These are phyloP conservation scores for Diorhabda sublineata DNA, from an alignment of 1,140 invertebrate species.

Conservation along the genomic window DNA sequence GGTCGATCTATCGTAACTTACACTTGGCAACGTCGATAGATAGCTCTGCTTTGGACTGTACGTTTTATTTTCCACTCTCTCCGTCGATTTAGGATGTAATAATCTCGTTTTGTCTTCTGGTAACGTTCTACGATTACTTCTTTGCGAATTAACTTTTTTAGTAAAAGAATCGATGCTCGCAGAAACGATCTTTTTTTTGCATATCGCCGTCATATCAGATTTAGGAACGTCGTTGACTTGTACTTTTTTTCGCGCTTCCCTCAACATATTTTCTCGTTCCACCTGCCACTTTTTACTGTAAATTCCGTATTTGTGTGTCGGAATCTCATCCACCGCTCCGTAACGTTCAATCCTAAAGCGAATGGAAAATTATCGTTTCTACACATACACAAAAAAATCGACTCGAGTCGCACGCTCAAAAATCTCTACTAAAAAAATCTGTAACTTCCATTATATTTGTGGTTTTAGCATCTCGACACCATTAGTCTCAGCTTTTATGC, in stretches of 20 bases:
- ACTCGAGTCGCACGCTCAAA: too few relatives aligned
- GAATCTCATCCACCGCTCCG: constrained; percentile 44
- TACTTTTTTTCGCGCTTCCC: constrained; percentile 28
- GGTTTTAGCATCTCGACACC: too few relatives aligned
- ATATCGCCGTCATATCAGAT: constrained; percentile 15
- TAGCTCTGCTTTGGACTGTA: too few relatives aligned
- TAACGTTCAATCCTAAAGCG: constrained; percentile 34
- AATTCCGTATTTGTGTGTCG: constrained; percentile 48
- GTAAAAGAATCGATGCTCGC: constrained; percentile 3
- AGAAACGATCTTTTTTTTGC: constrained; percentile 12
- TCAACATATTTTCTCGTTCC: constrained; percentile 34
- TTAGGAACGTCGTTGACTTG: constrained; percentile 16
- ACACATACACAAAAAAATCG: too few relatives aligned
- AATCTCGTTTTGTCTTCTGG: not conserved
- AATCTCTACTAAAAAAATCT: too few relatives aligned
- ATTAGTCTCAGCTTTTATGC: too few relatives aligned
- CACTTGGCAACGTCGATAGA: too few relatives aligned
- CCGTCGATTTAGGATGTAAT: too few relatives aligned
- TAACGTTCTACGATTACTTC: not conserved
- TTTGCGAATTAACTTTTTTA: not conserved
- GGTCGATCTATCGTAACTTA: too few relatives aligned
- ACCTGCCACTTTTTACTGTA: constrained; percentile 44
- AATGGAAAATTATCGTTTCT: too few relatives aligned
- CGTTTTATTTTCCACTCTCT: too few relatives aligned
- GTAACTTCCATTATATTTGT: too few relatives aligned